Evolutionary conservation across 2,888 invertebrate genomes (phyloP).

Genomic region (Thereva unica): DNA sequence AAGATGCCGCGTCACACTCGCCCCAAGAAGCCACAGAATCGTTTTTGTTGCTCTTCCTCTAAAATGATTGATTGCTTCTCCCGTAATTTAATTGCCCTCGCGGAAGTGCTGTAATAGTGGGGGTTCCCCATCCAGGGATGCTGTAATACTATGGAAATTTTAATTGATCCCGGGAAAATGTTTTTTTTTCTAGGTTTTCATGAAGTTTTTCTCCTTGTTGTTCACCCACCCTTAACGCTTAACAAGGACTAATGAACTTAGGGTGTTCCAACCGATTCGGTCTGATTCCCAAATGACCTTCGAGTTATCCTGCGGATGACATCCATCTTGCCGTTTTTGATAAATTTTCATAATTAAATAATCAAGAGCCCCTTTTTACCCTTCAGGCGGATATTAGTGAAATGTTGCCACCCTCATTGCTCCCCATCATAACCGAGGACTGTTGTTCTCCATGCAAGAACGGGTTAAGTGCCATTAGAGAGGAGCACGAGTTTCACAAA

Average conservation of each 20-base stretch:
- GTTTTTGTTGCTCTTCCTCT: conserved; percentile 2
- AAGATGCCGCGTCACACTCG: conserved; percentile 4
- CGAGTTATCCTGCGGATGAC: conserved; percentile 11
- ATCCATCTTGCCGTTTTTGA: conserved; percentile 18
- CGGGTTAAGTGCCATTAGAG: conserved; percentile 1
- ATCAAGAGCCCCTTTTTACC: conserved; percentile 20
- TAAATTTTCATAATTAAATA: conserved; percentile 33
- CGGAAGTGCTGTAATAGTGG: background rate
- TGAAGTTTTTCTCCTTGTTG: too few relatives aligned
- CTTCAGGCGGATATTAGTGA: background rate
- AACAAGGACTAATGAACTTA: conserved; percentile 8
- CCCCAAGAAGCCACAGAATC: background rate
- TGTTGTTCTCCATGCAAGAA: conserved; percentile 8
- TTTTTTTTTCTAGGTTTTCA: background rate
- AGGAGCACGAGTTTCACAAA: too few relatives aligned
- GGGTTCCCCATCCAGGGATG: background rate
- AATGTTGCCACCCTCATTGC: conserved; percentile 9
- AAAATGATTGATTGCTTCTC: conserved; percentile 27
- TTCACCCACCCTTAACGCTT: too few relatives aligned
- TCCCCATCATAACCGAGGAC: background rate
- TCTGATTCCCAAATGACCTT: conserved; percentile 25
- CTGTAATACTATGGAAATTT: background rate
- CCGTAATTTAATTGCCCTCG: conserved; percentile 17
- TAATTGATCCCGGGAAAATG: conserved; percentile 18
- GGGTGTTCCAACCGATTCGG: background rate